Base-by-base conservation (phyloP, 2,113 vertebrate species). In the Mirza zaza region DNA sequence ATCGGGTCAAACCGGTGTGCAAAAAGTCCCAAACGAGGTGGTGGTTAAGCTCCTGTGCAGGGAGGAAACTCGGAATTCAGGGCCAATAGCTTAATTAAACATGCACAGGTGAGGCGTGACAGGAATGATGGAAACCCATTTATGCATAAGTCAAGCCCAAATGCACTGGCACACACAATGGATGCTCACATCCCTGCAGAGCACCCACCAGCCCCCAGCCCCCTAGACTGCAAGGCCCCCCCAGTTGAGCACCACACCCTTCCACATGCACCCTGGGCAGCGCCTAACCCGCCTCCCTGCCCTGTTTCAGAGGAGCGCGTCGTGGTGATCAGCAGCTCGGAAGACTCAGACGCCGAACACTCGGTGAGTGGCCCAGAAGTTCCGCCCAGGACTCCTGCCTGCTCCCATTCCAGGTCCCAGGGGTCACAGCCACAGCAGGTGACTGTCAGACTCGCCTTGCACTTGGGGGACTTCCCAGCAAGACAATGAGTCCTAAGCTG, bases 271-370 rank as follows among this genome's bases (percentile, higher is more conserved):
- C 3, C 61, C 75, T 76, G 12, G 27, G 10, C 15, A 20, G 55
- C 48, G 18, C 71, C 75, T 95, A 36, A 97, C 8, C 36, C 4
- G 0, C 20, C n/a, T 45, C 14, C 23, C 39, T 12, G 0, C 94
- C 82, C 76, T 5, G 21, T 98, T 11, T 0, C 98, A 98, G 98
- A 97, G 39, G 84, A 96, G 27, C 95, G 29, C 67, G 70, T 98
- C 25, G 97, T 99, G 76, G 55, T 99, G 96, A 98, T 99, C 96
- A 98, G 97, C 97, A 98, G 98, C 91, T 98, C 98, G 0, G 98
- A 98, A 12, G 98, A 98, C 61, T 98, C 98, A 0, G 98, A 98
- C 12, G 97, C 97, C 0, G 98, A 98, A 61, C 61, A 88, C 2
- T 32, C 61, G 98, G 98, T 99, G 96, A 98, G 98, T 79, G 91